These are phyloP conservation scores for Augochlora pura DNA, from an alignment of 1,140 invertebrate species.

Conservation along the genomic window DNA sequence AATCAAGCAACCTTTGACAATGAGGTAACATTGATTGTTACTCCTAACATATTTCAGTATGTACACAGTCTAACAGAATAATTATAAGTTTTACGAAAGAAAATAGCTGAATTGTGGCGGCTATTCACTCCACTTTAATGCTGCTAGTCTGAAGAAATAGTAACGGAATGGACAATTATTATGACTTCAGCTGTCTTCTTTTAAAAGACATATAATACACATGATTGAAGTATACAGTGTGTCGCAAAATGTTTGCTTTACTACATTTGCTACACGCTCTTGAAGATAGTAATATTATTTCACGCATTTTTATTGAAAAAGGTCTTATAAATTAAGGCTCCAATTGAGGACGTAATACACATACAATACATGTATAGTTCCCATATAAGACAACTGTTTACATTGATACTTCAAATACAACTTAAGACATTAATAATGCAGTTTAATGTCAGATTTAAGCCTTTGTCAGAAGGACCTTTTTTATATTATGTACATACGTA, in stretches of 20 bases:
- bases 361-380: constrained; percentile 44
- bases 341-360: constrained; percentile 21
- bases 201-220: neutral
- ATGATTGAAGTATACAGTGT: constrained; percentile 46
- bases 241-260: constrained; percentile 33
- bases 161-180: too few relatives aligned
- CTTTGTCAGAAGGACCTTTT: constrained; percentile 41
- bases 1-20: constrained; percentile 21
- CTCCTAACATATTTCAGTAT: constrained; percentile 31
- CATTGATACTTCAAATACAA: constrained; percentile 47
- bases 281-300: constrained; percentile 29
- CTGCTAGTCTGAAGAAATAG: too few relatives aligned
- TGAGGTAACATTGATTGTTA: neutral
- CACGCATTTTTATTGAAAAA: constrained; percentile 20
- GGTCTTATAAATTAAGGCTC: constrained; percentile 39
- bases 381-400: constrained; percentile 39
- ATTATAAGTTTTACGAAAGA: neutral
- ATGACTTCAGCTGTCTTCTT: too few relatives aligned
- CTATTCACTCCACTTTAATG: too few relatives aligned
- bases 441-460: constrained; percentile 54
- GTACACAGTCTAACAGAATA: constrained; percentile 26
- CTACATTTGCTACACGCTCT: constrained; percentile 17
- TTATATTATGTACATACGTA: constrained; percentile 53
- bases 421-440: constrained; percentile 30
- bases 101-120: too few relatives aligned